Evolutionary conservation across 2,888 invertebrate species (phyloP).

Genomic region (Ochropacha duplaris): DNA sequence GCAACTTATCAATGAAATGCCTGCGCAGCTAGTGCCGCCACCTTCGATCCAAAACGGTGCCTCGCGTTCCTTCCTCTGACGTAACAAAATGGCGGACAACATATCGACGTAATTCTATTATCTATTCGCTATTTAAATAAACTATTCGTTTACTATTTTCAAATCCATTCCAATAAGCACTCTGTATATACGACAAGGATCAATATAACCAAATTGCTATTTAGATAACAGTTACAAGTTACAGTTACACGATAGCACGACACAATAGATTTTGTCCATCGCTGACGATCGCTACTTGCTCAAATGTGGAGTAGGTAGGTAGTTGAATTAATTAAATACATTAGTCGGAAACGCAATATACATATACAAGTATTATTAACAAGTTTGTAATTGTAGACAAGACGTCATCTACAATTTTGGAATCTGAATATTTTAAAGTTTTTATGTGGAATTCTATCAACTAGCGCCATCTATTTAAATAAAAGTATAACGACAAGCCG

Average conservation of each 20-base stretch:
- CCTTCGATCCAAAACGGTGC: conserved; percentile 59
- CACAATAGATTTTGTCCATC: conserved; percentile 37
- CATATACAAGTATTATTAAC: background rate
- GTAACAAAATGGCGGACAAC: conserved; percentile 74
- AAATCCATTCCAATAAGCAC: background rate
- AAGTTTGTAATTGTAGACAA: conserved; percentile 6
- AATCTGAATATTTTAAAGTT: background rate
- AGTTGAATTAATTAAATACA: conserved; percentile 8
- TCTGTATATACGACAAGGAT: background rate
- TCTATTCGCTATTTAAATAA: conserved; percentile 7
- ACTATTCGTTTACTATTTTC: background rate
- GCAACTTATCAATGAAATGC: conserved; percentile 79
- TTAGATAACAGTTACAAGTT: conserved; percentile 19
- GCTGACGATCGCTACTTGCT: conserved; percentile 14
- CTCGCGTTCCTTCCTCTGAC: conserved; percentile 71
- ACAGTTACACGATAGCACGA: conserved; percentile 28
- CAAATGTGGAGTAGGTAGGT: conserved; percentile 8
- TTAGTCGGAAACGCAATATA: conserved; percentile 5
- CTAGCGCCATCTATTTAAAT: conserved; percentile 22
- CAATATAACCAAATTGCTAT: background rate
- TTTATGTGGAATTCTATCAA: background rate
- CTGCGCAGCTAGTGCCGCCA: conserved; percentile 48
- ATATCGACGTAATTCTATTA: conserved; percentile 27
- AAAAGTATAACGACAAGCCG: background rate
- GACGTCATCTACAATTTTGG: background rate